Evolutionary conservation across 2,888 invertebrate species (phyloP).

Genomic region (Agrenia bidenticulata): DNA sequence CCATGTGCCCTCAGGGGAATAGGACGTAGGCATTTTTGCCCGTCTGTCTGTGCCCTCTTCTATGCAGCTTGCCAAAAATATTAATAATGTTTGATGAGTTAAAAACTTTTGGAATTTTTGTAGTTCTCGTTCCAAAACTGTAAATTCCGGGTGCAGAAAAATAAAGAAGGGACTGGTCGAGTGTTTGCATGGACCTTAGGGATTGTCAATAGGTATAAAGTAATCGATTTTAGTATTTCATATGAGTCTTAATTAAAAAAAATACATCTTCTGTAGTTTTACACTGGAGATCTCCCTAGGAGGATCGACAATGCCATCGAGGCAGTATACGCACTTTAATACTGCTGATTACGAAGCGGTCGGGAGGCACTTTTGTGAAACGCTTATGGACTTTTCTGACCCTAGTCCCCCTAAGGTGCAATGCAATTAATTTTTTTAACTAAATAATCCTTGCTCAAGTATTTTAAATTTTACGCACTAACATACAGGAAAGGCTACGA

Average conservation of each 20-base stretch:
- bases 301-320: conserved; percentile 78
- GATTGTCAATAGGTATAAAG: conserved; percentile 70
- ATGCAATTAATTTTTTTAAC: conserved; percentile 7
- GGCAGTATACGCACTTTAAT: conserved; percentile 80
- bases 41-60: too few relatives aligned
- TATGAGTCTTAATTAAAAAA: not conserved
- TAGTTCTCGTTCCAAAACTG: conserved; percentile 93
- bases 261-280: too few relatives aligned
- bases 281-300: conserved; percentile 95
- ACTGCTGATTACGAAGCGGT: conserved; percentile 77
- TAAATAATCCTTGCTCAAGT: conserved; percentile 39
- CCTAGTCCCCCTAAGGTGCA: conserved; percentile 76
- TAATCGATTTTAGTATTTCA: not conserved
- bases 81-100: not conserved
- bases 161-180: conserved; percentile 91
- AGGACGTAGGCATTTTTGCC: too few relatives aligned
- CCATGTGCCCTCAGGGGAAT: too few relatives aligned
- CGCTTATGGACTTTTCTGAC: conserved; percentile 85
- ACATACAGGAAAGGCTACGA: conserved; percentile 70
- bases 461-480: conserved; percentile 39
- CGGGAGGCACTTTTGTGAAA: conserved; percentile 89
- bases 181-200: conserved; percentile 96
- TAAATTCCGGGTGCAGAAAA: conserved; percentile 88
- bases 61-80: too few relatives aligned
- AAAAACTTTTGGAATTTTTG: conserved; percentile 53